Evolutionary conservation across 1,140 invertebrate species (phyloP), one percentile per base, ranked within the genome.

Genomic region (Drosophila subpulchrella): DNA sequence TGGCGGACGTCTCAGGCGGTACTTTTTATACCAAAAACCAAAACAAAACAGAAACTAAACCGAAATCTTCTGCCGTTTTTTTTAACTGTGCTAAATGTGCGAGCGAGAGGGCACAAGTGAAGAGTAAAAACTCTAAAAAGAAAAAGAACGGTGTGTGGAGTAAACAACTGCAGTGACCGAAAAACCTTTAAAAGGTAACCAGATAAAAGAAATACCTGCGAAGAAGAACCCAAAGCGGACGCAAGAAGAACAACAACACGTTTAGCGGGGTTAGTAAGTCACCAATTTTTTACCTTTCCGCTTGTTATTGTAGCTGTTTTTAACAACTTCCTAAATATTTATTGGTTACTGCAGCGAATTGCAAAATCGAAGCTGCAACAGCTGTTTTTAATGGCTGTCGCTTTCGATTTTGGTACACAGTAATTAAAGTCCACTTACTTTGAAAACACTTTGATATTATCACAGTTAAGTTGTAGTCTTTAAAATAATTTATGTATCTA

Each of bases 1-100:
- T 70, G 75, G 75, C 82, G 67, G 85, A 90, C 82, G 86, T 86
- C 54, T 70, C 50, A 66, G 55, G 55, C 63, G 50, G 63, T 36
- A 50, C 6, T 53, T 6, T 8, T 13, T 34, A 6, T 32, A 17
- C 30, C n/a, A 51, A 42, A 10, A 46, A 30, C 7, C n/a, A 15
- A 24, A 24, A 6, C 6, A 44, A 44, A 20, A 11, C 15, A 11
- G 7, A 42, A 44, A 39, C 27, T 4, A 30, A 12, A 46, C 50
- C 50, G 50, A 20, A 53, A 53, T 17, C 32, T 20, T 36, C 20
- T 38, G 32, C 0, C 5, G 13, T 20, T 39, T 67, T 67, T 67
- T 67, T 66, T 68, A 42, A 32, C 60, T 41, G 65, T 68, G 65
- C n/a, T 10, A 51, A 51, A 27, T 53, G 65, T 68, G 65, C 42